Conservation (phyloP, 2,797 vertebrate genomes). For the Sebastes variabilis region DNA sequence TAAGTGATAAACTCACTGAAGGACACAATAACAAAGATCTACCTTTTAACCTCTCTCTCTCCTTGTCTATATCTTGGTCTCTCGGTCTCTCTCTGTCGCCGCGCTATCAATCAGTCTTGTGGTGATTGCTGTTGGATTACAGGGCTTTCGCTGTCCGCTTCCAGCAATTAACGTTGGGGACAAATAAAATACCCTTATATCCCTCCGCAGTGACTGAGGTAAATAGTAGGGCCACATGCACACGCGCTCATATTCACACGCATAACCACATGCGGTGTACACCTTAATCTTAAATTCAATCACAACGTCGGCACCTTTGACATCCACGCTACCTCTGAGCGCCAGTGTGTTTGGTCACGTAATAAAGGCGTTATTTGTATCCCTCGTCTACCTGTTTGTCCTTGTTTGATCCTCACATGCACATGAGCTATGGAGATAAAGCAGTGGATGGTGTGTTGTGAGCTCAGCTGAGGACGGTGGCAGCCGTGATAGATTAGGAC, state of each 20-base stretch:
- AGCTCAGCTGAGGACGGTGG: slow-evolving; percentile 50
- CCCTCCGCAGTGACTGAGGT: slow-evolving; percentile 34
- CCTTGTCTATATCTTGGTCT: slow-evolving; percentile 24
- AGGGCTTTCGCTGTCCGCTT: slow-evolving; percentile 64
- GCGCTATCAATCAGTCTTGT: slow-evolving; percentile 63
- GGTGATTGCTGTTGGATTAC: slow-evolving; percentile 78
- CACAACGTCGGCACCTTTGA: neutral
- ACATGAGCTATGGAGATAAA: slow-evolving; percentile 38
- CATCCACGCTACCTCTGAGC: neutral
- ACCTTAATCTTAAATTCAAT: slow-evolving; percentile 27
- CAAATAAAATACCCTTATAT: slow-evolving; percentile 60
- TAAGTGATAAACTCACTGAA: slow-evolving; percentile 71
- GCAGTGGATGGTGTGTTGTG: slow-evolving; percentile 29
- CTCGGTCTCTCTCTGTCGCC: slow-evolving; percentile 32
- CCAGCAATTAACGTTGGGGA: slow-evolving; percentile 62
- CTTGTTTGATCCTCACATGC: slow-evolving; percentile 36
- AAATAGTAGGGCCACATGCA: neutral
- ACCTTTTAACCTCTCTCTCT: slow-evolving; percentile 57
- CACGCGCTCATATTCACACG: neutral
- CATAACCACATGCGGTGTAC: slow-evolving; percentile 2
- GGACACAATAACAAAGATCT: slow-evolving; percentile 71
- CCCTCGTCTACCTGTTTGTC: slow-evolving; percentile 10
- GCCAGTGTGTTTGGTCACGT: slow-evolving; percentile 5
- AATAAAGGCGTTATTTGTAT: neutral
- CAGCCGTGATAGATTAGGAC: slow-evolving; percentile 61